Percentiles rank a stretch among this genome's conserved stretches.
Evolutionary conservation across 23 tunicate genomes (phyloP).

Genomic region (Phallusia fumigata): DNA sequence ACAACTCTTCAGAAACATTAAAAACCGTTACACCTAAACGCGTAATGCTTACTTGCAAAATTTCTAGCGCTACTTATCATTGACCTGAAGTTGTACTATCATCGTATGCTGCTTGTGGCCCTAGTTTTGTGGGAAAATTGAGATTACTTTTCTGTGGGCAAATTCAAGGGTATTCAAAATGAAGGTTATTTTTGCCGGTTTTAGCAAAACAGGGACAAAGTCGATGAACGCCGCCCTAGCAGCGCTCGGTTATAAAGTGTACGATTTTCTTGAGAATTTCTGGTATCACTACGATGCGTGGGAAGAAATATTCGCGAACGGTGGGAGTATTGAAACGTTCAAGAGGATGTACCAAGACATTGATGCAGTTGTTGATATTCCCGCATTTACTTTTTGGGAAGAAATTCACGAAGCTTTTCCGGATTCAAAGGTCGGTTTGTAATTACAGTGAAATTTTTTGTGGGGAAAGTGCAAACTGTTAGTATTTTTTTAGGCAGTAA

Average conservation of each 20-base stretch:
- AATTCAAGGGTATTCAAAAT: not conserved
- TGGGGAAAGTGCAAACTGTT: too few relatives aligned
- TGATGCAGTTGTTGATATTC: not conserved
- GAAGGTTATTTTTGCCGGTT: not conserved
- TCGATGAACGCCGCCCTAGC: not conserved
- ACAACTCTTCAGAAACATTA: too few relatives aligned
- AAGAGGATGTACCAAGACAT: not conserved
- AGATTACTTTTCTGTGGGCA: too few relatives aligned
- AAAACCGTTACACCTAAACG: too few relatives aligned
- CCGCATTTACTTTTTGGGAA: not conserved
- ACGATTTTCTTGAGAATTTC: not conserved
- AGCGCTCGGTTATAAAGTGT: not conserved
- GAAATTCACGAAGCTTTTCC: slow-evolving; percentile 1
- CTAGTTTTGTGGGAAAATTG: too few relatives aligned
- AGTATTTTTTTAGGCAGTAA: too few relatives aligned
- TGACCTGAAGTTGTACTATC: too few relatives aligned
- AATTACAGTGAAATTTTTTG: too few relatives aligned
- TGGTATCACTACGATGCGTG: not conserved
- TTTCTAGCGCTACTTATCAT: too few relatives aligned
- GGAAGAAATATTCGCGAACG: not conserved
- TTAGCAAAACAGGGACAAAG: not conserved
- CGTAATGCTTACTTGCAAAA: too few relatives aligned
- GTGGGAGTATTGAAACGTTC: not conserved
- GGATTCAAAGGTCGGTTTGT: not conserved
- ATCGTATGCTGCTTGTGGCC: too few relatives aligned